Conservation (phyloP, 2,888 invertebrate genomes). For the Altica lythri region DNA sequence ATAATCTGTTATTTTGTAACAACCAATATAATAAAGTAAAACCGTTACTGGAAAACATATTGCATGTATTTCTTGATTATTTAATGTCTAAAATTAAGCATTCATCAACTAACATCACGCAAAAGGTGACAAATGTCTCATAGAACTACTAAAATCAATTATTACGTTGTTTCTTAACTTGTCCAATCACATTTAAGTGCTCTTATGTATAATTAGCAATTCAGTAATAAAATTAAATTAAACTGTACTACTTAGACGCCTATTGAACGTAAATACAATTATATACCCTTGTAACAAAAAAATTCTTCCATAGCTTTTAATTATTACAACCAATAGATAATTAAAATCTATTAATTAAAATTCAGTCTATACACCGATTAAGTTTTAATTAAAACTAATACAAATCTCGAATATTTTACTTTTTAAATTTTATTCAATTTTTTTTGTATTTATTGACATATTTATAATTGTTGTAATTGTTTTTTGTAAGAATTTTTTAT, state of each 20-base stretch:
- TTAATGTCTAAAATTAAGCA: not conserved
- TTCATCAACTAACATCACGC: not conserved
- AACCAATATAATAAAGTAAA: no score
- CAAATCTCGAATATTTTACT: not conserved
- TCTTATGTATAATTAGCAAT: conserved; percentile 9
- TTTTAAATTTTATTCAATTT: conserved; percentile 15
- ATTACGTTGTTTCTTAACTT: conserved; percentile 7
- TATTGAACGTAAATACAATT: not conserved
- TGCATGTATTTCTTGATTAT: no score
- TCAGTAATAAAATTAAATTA: conserved; percentile 4
- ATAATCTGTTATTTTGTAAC: no score
- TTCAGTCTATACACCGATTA: no score
- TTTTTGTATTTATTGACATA: no score
- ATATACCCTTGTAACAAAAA: not conserved
- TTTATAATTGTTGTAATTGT: no score
- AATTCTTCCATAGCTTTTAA: not conserved
- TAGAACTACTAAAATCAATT: conserved; percentile 14
- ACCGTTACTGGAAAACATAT: no score
- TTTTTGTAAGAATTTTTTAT: no score
- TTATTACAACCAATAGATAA: not conserved
- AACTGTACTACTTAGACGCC: not conserved
- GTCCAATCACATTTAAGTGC: conserved; percentile 8
- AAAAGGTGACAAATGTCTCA: conserved; percentile 20
- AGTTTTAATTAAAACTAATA: not conserved
- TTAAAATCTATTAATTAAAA: no score